A percentile compares a stretch with the other conserved stretches of the same genome.
phyloP scores from a whole-genome alignment of 2,113 vertebrate species.

The Salvelinus alpinus region DNA sequence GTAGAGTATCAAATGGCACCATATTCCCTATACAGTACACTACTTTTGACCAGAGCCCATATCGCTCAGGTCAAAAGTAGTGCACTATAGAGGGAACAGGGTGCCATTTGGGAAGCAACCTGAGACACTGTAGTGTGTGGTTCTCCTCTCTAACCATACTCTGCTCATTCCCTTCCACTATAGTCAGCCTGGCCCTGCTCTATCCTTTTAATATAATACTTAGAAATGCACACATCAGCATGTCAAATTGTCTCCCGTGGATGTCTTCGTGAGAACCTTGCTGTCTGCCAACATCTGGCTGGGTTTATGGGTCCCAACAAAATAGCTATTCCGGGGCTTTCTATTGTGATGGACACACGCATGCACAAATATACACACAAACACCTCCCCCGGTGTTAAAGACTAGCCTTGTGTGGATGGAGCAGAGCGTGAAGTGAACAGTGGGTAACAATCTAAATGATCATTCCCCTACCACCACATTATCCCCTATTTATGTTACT shows the following conservation, averaged over 20 bases:
- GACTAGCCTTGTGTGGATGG: not conserved
- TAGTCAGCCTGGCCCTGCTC: constrained; percentile 2
- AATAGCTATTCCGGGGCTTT: constrained; percentile 2
- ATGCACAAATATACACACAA: not conserved
- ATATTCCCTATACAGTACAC: too few species aligned
- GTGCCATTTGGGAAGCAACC: too few species aligned
- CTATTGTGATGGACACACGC: not conserved
- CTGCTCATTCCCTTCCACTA: constrained; percentile 10
- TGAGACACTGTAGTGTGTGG: constrained; percentile 12
- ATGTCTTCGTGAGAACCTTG: not conserved
- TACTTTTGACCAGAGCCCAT: too few species aligned
- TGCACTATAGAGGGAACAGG: too few species aligned
- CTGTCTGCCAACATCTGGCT: constrained; percentile 59
- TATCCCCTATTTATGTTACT: constrained; percentile 12
- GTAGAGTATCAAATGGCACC: too few species aligned
- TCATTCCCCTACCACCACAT: constrained; percentile 6
- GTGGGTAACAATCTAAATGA: constrained; percentile 19
- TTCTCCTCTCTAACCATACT: constrained; percentile 5
- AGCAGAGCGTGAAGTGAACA: not conserved
- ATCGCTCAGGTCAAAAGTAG: too few species aligned
- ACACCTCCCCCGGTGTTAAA: too few species aligned
- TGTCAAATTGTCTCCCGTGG: constrained; percentile 8
- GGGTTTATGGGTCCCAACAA: constrained; percentile 55
- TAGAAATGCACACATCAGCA: constrained; percentile 13
- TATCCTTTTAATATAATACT: not conserved